Evolutionary conservation across 1,140 invertebrate species (phyloP).

Genomic region (Zaprionus davidi): DNA sequence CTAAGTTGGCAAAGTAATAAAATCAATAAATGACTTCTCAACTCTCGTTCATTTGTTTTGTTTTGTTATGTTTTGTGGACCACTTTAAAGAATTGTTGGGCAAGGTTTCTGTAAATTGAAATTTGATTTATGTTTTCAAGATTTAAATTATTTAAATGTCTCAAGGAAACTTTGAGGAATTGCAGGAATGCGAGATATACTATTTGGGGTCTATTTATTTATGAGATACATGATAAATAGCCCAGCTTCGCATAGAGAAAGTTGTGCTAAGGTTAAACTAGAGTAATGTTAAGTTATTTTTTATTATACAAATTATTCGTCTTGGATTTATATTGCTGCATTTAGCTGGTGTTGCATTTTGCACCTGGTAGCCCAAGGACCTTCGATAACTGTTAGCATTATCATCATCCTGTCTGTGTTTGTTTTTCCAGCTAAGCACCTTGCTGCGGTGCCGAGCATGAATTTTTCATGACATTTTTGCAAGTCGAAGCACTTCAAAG

Average conservation of each 20-base stretch:
- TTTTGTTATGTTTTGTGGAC: constrained; percentile 7
- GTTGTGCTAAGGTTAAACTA: too few relatives aligned
- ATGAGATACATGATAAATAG: neutral
- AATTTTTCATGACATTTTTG: constrained; percentile 76
- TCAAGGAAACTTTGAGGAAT: neutral
- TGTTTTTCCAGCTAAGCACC: constrained; percentile 40
- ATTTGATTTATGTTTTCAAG: constrained; percentile 38
- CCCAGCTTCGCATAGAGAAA: neutral
- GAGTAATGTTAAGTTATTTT: neutral
- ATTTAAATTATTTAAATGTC: constrained; percentile 26
- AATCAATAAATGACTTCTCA: constrained; percentile 69
- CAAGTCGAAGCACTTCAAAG: constrained; percentile 51
- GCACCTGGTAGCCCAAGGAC: constrained; percentile 12
- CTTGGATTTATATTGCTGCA: neutral
- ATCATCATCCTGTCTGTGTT: constrained; percentile 16
- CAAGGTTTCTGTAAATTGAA: constrained; percentile 33
- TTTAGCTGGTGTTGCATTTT: neutral
- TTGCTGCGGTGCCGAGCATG: constrained; percentile 56
- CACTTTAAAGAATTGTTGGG: constrained; percentile 43
- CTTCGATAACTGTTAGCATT: neutral
- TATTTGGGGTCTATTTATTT: neutral
- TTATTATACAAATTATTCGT: neutral
- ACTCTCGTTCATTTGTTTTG: constrained; percentile 25
- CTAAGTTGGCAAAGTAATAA: constrained; percentile 47
- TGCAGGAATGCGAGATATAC: neutral